Percentiles rank a stretch among this genome's conserved stretches.
phyloP scores from a whole-genome alignment of 2,113 vertebrate genomes.

The Lathamus discolor region DNA sequence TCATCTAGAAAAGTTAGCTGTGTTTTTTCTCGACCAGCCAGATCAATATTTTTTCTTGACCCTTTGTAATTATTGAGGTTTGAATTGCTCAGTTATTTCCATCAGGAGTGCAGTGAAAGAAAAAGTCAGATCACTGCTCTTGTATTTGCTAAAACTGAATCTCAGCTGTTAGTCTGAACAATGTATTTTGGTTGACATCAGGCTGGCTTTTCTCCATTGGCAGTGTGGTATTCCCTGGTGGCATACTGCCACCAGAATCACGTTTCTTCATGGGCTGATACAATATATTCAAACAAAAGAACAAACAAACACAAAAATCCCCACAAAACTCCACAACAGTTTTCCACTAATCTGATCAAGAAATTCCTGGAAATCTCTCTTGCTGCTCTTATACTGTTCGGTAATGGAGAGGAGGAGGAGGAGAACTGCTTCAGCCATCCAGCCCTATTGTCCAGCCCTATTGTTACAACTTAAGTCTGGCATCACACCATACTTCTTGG shows the following conservation, averaged over 20 bases:
- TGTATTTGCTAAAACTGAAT: neutral
- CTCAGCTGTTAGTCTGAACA: neutral
- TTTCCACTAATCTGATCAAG: neutral
- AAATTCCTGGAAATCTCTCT: neutral
- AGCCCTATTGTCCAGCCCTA: neutral
- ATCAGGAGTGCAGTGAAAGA: neutral
- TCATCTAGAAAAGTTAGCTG: neutral
- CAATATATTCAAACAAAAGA: neutral
- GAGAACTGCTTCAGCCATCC: neutral
- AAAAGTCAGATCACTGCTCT: neutral
- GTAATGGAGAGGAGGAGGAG: neutral
- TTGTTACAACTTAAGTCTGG: neutral
- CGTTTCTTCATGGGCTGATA: neutral
- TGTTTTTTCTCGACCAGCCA: neutral
- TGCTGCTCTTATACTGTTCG: neutral
- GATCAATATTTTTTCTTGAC: neutral
- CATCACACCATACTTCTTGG: neutral
- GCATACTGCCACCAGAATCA: neutral
- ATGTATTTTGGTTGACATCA: neutral
- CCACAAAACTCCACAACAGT: neutral
- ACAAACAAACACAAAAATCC: neutral
- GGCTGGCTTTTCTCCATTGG: neutral
- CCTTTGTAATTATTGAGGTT: neutral
- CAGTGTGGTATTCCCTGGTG: neutral
- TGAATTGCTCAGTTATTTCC: neutral